A percentile compares a stretch with the other conserved stretches of the same genome.
phyloP scores from a whole-genome alignment of 2,888 invertebrate genomes.

The Heliconius ismenius region DNA sequence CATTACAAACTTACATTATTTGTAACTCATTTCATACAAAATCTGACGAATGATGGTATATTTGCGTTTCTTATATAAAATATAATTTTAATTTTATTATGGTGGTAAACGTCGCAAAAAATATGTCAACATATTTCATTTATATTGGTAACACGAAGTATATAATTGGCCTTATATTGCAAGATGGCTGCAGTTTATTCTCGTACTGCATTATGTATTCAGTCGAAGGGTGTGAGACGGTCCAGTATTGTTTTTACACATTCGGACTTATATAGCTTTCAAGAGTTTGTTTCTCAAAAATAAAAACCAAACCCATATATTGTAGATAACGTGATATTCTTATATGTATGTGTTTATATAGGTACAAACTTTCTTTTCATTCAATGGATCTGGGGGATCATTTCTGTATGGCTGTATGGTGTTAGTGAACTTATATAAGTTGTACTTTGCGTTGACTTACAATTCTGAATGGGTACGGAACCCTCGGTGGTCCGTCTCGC shows the following conservation, averaged over 20 bases:
- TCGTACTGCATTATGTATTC: constrained; percentile 6
- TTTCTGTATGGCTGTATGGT: too few species aligned
- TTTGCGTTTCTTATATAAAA: neutral
- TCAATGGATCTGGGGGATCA: too few species aligned
- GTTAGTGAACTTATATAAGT: too few species aligned
- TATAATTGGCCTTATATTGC: neutral
- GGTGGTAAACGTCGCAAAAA: neutral
- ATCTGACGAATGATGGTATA: too few species aligned
- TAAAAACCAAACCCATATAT: neutral
- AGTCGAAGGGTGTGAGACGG: neutral
- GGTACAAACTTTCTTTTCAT: neutral
- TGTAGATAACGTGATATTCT: neutral
- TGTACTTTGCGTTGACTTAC: too few species aligned
- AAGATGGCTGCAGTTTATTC: constrained; percentile 15
- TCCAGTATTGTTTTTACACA: constrained; percentile 3
- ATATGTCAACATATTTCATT: constrained; percentile 1
- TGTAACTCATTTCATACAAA: too few species aligned
- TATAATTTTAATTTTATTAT: neutral
- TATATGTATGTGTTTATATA: neutral
- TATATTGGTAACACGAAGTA: neutral
- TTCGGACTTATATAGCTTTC: neutral
- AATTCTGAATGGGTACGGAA: too few species aligned
- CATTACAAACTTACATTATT: too few species aligned
- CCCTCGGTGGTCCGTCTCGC: too few species aligned
- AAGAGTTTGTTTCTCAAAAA: neutral